These are phyloP conservation scores for Numenius arquata DNA, from an alignment of 2,113 vertebrate genomes.

Conservation along the genomic window DNA sequence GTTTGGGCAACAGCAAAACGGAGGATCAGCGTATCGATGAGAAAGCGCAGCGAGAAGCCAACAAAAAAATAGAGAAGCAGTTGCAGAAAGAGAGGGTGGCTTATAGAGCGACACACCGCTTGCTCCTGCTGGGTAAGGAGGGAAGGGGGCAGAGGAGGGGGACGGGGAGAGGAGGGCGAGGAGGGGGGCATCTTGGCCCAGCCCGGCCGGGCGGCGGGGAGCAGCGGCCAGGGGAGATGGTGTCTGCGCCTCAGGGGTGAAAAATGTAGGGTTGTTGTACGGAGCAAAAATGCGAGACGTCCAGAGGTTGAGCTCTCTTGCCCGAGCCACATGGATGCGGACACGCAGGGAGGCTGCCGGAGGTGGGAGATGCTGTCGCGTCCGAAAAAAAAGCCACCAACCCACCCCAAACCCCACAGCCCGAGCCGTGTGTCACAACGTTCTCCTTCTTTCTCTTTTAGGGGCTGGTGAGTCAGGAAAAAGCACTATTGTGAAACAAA, in stretches of 20 bases:
- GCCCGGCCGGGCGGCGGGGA: constrained; percentile 71
- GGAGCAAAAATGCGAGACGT: not conserved
- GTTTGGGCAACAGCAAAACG: constrained; percentile 98
- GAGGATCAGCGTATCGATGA: constrained; percentile 98
- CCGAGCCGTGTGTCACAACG: not conserved
- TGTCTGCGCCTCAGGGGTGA: not conserved
- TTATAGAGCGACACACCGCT: constrained; percentile 96
- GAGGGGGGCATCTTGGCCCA: constrained; percentile 7
- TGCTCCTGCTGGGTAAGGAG: constrained; percentile 93
- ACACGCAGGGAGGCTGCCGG: not conserved
- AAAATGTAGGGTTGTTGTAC: not conserved
- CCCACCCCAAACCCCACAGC: not conserved
- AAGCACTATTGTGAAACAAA: constrained; percentile 99
- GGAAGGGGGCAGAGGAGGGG: not conserved
- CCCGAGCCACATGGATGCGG: constrained; percentile 50
- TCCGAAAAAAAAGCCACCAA: not conserved
- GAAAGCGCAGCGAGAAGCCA: constrained; percentile 95
- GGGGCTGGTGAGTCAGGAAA: constrained; percentile 99
- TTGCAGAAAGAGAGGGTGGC: constrained; percentile 94
- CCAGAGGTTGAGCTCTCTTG: not conserved
- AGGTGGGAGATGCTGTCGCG: constrained; percentile 34
- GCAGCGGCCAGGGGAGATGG: not conserved
- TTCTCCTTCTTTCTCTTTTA: constrained; percentile 73
- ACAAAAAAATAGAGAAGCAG: constrained; percentile 99
- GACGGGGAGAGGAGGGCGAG: not conserved